Percentiles rank a stretch among this genome's conserved stretches.
These are phyloP conservation scores for Urocynchramus pylzowi DNA, from an alignment of 2,113 vertebrate genomes.

Conservation along the genomic window DNA sequence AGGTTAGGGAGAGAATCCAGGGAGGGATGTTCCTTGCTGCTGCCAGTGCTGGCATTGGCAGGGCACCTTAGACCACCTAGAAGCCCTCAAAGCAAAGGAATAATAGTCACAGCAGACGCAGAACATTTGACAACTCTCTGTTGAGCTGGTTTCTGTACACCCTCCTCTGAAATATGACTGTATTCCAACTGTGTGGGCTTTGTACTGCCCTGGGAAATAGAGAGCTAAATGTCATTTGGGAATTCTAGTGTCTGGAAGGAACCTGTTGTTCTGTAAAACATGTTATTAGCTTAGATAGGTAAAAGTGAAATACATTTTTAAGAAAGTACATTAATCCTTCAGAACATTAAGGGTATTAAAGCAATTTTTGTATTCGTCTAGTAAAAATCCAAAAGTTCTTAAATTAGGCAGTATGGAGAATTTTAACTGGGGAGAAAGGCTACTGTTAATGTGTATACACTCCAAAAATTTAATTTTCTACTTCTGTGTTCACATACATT, in stretches of 20 bases:
- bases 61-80: not conserved
- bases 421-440: not conserved
- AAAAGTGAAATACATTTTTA: not conserved
- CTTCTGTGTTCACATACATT: not conserved
- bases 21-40: not conserved
- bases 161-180: not conserved
- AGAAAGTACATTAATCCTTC: not conserved
- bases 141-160: not conserved
- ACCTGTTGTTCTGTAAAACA: not conserved
- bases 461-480: not conserved
- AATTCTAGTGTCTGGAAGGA: not conserved
- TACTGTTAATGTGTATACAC: not conserved
- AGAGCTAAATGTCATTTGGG: not conserved
- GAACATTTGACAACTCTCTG: not conserved
- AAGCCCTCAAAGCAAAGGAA: not conserved
- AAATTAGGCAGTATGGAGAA: not conserved
- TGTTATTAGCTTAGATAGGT: not conserved
- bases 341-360: not conserved
- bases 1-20: not conserved
- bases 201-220: not conserved
- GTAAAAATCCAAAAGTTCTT: not conserved
- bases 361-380: not conserved
- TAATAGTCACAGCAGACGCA: not conserved
- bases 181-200: not conserved
- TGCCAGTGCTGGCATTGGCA: not conserved